Evolutionary conservation across 2,113 vertebrate species (phyloP), one percentile per base, ranked within the genome.

Genomic region (Podarcis raffonei): DNA sequence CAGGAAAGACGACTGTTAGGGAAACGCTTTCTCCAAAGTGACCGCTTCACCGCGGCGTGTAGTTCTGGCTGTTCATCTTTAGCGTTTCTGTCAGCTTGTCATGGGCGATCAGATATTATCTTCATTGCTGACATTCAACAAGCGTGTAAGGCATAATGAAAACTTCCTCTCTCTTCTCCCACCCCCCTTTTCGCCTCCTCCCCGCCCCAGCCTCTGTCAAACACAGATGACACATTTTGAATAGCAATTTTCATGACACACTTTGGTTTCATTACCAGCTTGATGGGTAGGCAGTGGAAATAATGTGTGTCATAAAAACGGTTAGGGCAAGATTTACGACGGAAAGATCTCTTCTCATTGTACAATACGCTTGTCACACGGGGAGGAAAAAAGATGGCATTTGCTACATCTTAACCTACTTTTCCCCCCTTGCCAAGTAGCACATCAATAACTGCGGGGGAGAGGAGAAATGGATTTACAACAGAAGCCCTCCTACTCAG

Each of bases 251-350:
- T 91, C 81, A 30, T 83, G 86, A 92, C 78, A 57, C 90, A 86
- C 93, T 93, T 92, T 80, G 72, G 88, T 92, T 89, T 93, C 91
- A 87, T 93, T 91, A 89, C 90, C 91, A 88, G 90, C 90, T 86
- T 88, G 88, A 92, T 32, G 93, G 90, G 53, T 27, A 89, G 82
- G 90, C 91, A 71, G 90, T 9, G 91, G 92, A 76, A 94, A 92
- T 94, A 85, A 90, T 91, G 92, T 85, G 16, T 93, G 89, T 91
- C 92, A 20, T 87, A 93, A 92, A 92, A 92, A 91, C 81, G 66
- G 91, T 91, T 93, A 89, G 90, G 30, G 57, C 1, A 72, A 81
- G 89, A 89, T 85, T 22, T 90, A 82, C 15, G 25, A 32, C 35
- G 3, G 59, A 57, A 87, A 92, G 88, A 89, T 90, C 4, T 81